A percentile compares a stretch with the other conserved stretches of the same genome.
These are phyloP conservation scores for Ageneiosus marmoratus DNA, from an alignment of 2,113 vertebrate species.

Conservation along the genomic window DNA sequence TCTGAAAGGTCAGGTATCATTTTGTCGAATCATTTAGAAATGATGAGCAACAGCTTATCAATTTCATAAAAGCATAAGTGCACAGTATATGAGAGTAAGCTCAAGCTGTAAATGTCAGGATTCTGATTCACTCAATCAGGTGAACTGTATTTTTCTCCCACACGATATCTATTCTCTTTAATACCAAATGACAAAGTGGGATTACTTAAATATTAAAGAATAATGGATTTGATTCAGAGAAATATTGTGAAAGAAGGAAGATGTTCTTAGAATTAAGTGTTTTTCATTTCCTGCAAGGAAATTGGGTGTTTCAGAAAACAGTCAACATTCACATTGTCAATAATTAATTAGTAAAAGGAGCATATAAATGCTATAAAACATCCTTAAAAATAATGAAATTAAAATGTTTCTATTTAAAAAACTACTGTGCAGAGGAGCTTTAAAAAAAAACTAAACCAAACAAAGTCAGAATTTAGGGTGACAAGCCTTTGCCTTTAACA, in stretches of 20 bases:
- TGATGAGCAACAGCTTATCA: constrained; percentile 40
- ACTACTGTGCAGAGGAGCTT: no score
- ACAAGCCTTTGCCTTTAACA: not conserved
- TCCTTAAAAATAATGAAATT: not conserved
- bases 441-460: not conserved
- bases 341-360: no score
- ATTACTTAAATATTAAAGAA: not conserved
- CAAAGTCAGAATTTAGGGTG: not conserved
- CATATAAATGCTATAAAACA: not conserved
- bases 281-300: not conserved
- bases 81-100: constrained; percentile 7
- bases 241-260: not conserved
- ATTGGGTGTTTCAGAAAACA: no score
- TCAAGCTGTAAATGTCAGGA: constrained; percentile 42
- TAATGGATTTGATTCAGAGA: not conserved
- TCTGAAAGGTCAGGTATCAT: constrained; percentile 16
- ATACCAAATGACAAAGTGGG: not conserved
- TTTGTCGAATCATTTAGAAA: constrained; percentile 25
- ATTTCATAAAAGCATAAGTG: not conserved
- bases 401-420: not conserved
- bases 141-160: constrained; percentile 17
- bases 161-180: constrained; percentile 1
- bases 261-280: not conserved
- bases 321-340: not conserved
- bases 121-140: constrained; percentile 33